Base-by-base conservation (phyloP, 2,888 invertebrate genomes). In the Andrena fulva region DNA sequence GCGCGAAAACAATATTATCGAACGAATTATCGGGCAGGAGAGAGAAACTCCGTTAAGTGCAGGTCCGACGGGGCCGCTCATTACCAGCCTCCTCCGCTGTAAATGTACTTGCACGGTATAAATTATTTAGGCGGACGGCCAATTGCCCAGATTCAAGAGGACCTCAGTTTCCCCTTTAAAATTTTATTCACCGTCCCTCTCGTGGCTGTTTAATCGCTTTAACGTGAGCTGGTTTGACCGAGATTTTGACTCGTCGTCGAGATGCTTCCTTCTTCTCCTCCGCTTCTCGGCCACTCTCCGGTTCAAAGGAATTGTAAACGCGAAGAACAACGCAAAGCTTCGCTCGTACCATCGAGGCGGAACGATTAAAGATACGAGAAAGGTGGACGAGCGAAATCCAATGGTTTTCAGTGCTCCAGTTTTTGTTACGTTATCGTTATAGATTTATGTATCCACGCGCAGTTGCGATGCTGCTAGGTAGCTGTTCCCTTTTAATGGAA, bases 1-100 rank as follows among this genome's bases (percentile, higher is more conserved):
- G 86, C 84, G 85, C 84, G 86, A 86, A 89, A 90, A 87, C 87
- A 88, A 90, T 89, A 89, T 91, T 86, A 85, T 88, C 90, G 88
- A 90, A 88, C 85, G 88, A 90, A 89, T 89, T 90, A 90, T 87
- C 82, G 90, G 89, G 84, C 78, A 84, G 80, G 82, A 72, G 85
- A 81, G 85, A 75, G 85, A 87, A 90, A 89, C 84, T 90, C 89
- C 72, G 86, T 87, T 86, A 86, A 89, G 82, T 85, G 87, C 80
- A 76, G 81, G 84, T 5, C 62, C 29, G 73, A 73, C 80, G 80
- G 80, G 80, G 85, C 75, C 85, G 80, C 85, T 87, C 84, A 83
- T 86, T 82, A 78, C 69, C 67, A 69, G 77, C 64, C 80, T 78
- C 56, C 71, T 86, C 82, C 72, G 50, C 78, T 56, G 73, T 84